phyloP scores from a whole-genome alignment of 2,797 vertebrate genomes.

The Danio kyathit region DNA sequence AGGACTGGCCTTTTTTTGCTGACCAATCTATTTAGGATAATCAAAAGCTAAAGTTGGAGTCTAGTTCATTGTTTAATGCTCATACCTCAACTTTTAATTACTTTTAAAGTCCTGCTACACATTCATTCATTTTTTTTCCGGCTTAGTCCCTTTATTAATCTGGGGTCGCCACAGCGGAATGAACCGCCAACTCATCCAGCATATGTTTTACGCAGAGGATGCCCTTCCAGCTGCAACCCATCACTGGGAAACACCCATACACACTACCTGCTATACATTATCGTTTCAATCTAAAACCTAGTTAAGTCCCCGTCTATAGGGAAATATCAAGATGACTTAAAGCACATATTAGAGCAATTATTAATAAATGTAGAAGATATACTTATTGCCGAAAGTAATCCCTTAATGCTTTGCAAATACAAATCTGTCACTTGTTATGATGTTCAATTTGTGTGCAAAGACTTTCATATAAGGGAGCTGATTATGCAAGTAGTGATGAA shows the following conservation, averaged over 20 bases:
- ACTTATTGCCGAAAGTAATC: background rate
- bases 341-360: no score
- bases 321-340: no score
- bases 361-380: background rate
- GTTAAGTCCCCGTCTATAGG: background rate
- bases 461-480: background rate
- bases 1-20: background rate
- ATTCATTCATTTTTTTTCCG: no score
- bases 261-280: no score
- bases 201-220: no score
- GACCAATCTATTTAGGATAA: constrained; percentile 45
- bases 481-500: background rate
- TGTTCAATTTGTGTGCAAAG: no score
- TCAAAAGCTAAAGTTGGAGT: constrained; percentile 37
- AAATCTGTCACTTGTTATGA: background rate
- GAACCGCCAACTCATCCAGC: no score
- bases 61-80: constrained; percentile 21
- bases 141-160: no score
- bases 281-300: background rate
- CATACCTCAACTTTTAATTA: background rate
- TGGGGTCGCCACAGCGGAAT: no score
- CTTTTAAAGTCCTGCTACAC: no score
- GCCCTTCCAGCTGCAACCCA: no score
- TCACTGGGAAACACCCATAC: no score
- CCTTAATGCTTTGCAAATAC: background rate